These are phyloP conservation scores for Plemyria rubiginata DNA, from an alignment of 2,888 invertebrate genomes.

Conservation along the genomic window DNA sequence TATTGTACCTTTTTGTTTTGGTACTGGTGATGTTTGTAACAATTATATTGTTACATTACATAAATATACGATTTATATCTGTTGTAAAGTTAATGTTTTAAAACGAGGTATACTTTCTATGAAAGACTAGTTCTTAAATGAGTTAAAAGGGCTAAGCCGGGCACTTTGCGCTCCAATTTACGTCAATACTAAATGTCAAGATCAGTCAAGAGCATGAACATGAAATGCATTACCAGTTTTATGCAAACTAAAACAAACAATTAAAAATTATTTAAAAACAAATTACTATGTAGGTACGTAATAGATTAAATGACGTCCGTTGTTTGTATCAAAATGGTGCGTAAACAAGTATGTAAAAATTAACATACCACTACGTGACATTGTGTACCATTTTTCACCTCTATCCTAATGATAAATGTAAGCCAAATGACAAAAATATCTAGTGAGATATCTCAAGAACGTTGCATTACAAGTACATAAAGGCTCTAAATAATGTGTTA, in stretches of 20 bases:
- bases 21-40: conserved; percentile 15
- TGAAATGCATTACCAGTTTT: not conserved
- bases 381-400: conserved; percentile 39
- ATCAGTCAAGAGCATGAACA: conserved; percentile 50
- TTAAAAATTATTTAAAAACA: too few relatives aligned
- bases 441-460: conserved; percentile 27
- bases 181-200: conserved; percentile 70
- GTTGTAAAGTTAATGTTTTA: not conserved
- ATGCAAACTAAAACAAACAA: not conserved
- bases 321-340: conserved; percentile 21
- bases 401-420: conserved; percentile 25
- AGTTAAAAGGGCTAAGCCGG: not conserved
- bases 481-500: not conserved
- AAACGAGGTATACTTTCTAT: not conserved
- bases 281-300: too few relatives aligned
- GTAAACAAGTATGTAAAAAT: conserved; percentile 30
- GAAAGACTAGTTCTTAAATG: not conserved
- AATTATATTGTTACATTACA: not conserved
- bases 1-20: conserved; percentile 18
- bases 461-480: not conserved
- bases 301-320: not conserved
- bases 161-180: conserved; percentile 1
- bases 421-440: conserved; percentile 33
- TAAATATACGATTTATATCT: not conserved
- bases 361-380: conserved; percentile 37